Evolutionary conservation across 2,888 invertebrate genomes (phyloP).

Genomic region (Ecliptopera silaceata): DNA sequence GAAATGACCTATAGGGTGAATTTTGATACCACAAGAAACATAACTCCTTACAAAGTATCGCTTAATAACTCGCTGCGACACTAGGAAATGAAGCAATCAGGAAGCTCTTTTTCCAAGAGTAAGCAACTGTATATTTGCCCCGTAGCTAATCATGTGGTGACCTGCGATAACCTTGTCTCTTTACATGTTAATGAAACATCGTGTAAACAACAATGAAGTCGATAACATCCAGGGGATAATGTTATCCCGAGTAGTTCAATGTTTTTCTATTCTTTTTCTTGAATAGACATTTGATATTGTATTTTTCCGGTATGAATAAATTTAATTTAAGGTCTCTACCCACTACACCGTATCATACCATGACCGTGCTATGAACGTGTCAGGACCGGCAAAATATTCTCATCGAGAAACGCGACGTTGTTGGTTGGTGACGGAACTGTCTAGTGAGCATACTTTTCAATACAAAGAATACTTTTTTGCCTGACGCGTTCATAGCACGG

Average conservation of each 20-base stretch:
- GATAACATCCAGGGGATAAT: conserved; percentile 27
- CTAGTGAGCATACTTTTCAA: too few species aligned
- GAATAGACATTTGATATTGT: background rate
- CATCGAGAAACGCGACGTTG: too few species aligned
- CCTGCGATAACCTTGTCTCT: conserved; percentile 55
- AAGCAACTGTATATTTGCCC: conserved; percentile 32
- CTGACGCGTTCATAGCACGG: too few species aligned
- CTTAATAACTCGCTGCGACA: background rate
- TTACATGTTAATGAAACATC: conserved; percentile 47
- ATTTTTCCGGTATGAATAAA: background rate
- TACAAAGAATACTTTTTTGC: too few species aligned
- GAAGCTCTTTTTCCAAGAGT: conserved; percentile 32
- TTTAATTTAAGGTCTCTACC: background rate
- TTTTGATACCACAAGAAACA: too few species aligned
- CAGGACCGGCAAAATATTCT: too few species aligned
- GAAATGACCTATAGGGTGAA: too few species aligned
- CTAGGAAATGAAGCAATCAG: conserved; percentile 32
- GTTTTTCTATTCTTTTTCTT: background rate
- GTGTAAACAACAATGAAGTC: conserved; percentile 31
- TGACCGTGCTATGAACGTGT: too few species aligned
- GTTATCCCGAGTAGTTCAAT: conserved; percentile 14
- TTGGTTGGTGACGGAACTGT: too few species aligned
- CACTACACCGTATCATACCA: too few species aligned
- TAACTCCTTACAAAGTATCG: background rate
- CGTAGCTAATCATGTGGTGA: conserved; percentile 42